Evolutionary conservation across 2,888 invertebrate genomes (phyloP), one percentile per base, ranked within the genome.

Genomic region (Latrodectus hesperus): DNA sequence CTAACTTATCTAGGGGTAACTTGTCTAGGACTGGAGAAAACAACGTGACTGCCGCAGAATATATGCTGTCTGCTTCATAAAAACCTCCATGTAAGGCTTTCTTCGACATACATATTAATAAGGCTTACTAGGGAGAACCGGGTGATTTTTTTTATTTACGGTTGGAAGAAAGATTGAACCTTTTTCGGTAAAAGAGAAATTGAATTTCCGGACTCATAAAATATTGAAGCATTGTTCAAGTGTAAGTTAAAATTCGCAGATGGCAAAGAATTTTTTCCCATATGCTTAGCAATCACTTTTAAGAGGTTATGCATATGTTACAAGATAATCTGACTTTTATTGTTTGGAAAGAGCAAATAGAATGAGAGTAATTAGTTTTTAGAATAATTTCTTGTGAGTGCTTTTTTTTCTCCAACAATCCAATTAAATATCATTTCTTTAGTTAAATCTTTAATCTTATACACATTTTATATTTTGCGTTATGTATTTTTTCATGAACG

Each of bases 51-150:
- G 49, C 49, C 52, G 52, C 73, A 72, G 49, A 81, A 72, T 52
- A 73, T 64, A 51, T 73, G 52, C 73, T 26, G 73, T 64, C 71
- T 49, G 38, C 68, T 16, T 51, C 51, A 73, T 81, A 81, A 81
- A 73, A 73, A 17, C 65, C 65, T 73, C n/a, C 73, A 65, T 60
- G 73, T 73, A 51, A 65, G 73, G 73, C 64, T 73, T 78, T 73
- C 81, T 73, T 79, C 77, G 51, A 17, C 84, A 84, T 84, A 72
- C 84, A 84, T 84, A 84, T 84, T 84, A 84, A 84, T 77, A 84
- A 84, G 72, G 65, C 77, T 72, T 71, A 67, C 60, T 65, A 65
- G 52, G 53, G 77, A 72, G 76, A 77, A 65, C 65, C 84, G 49
- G 71, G 73, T 52, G 76, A 38, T 0, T 38, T 38, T 84, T 72